Percentiles rank a stretch among this genome's conserved stretches.
Conservation (phyloP, 2,113 vertebrate species). For the Chionomys nivalis region DNA sequence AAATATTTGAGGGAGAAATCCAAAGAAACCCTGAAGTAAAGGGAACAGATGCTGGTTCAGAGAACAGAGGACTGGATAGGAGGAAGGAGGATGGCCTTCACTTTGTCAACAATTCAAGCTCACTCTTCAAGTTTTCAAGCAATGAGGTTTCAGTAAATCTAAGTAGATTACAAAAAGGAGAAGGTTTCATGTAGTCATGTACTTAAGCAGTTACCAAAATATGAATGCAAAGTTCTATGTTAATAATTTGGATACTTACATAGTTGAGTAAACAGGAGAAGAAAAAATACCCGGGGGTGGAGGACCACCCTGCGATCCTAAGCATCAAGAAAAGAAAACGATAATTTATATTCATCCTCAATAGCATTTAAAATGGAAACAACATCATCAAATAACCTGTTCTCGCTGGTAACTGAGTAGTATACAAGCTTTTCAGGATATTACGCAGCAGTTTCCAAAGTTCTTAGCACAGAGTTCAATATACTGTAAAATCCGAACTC, state of each 20-base stretch:
- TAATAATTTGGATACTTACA: slow-evolving; percentile 65
- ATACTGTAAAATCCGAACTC: neutral
- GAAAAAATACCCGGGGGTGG: neutral
- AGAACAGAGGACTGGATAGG: neutral
- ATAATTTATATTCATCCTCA: neutral
- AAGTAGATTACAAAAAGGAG: neutral
- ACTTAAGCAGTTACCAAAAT: neutral
- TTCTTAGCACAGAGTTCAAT: neutral
- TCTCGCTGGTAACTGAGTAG: neutral
- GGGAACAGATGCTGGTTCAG: neutral
- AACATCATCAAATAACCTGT: neutral
- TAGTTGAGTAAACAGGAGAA: slow-evolving; percentile 16
- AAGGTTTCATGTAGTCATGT: neutral
- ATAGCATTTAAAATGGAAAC: neutral
- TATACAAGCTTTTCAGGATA: neutral
- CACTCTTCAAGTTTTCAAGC: neutral
- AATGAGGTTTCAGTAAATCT: neutral
- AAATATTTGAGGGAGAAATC: neutral
- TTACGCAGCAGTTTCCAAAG: neutral
- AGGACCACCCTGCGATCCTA: slow-evolving; percentile 26
- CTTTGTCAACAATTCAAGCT: neutral
- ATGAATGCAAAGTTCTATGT: neutral
- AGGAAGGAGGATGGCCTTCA: neutral
- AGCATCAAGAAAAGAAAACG: slow-evolving; percentile 47
- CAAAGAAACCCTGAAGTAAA: neutral